Conservation (phyloP, 2,888 invertebrate genomes). For the Pseudococcus viburni region DNA sequence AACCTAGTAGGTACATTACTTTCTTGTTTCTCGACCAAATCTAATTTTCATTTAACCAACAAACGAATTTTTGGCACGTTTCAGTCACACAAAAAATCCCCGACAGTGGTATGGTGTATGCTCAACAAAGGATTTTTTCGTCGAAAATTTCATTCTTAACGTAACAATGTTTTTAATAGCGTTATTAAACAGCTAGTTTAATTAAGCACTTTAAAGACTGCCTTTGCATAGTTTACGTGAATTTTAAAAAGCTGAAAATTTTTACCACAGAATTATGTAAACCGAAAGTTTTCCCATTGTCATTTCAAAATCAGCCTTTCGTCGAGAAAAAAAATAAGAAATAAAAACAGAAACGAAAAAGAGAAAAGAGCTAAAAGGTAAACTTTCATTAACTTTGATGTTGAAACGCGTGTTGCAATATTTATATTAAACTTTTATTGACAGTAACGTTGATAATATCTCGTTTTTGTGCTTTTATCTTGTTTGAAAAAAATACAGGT, state of each 20-base stretch:
- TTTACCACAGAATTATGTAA: conserved; percentile 1
- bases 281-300: neutral
- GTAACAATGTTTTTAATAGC: neutral
- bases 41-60: no score
- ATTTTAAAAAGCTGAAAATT: conserved; percentile 34
- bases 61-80: neutral
- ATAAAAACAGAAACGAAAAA: neutral
- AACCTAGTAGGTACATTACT: no score
- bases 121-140: neutral
- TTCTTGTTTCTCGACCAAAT: no score
- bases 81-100: neutral
- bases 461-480: neutral
- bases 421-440: conserved; percentile 19
- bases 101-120: no score
- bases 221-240: neutral
- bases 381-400: conserved; percentile 42
- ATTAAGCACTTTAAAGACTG: conserved; percentile 1
- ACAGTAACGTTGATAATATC: conserved; percentile 5
- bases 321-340: neutral
- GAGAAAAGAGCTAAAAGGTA: neutral
- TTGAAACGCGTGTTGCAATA: conserved; percentile 28
- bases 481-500: neutral
- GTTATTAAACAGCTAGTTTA: conserved; percentile 1
- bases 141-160: neutral
- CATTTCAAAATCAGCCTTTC: conserved; percentile 6